A percentile compares a stretch with the other conserved stretches of the same genome.
Conservation (phyloP, 2,888 invertebrate species). For the Acanthosepion pharaonis region DNA sequence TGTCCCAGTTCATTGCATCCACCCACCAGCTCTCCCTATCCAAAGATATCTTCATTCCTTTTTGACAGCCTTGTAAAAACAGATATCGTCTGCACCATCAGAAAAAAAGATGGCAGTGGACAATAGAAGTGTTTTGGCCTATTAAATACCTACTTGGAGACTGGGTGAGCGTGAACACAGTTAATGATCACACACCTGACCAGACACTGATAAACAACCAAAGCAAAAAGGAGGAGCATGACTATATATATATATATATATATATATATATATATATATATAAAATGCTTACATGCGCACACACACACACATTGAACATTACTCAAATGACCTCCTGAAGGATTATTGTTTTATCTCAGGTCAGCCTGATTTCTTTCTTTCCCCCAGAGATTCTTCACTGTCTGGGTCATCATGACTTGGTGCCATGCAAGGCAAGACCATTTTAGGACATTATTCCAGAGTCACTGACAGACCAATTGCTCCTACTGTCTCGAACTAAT, state of each 20-base stretch:
- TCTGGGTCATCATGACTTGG: conserved; percentile 11
- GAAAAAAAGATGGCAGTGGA: background rate
- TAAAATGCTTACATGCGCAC: background rate
- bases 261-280: conserved; percentile 22
- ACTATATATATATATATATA: too few relatives aligned
- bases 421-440: conserved; percentile 7
- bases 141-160: conserved; percentile 21
- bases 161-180: conserved; percentile 33
- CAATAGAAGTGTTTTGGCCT: background rate
- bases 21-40: background rate
- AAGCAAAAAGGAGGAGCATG: background rate
- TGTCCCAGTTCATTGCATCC: background rate
- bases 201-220: background rate
- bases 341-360: background rate
- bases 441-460: background rate
- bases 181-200: conserved; percentile 33
- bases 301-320: background rate
- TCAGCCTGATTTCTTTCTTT: background rate
- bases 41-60: conserved; percentile 17
- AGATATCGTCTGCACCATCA: background rate
- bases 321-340: background rate
- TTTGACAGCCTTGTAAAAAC: background rate
- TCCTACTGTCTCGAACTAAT: background rate
- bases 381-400: background rate
- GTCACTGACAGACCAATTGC: conserved; percentile 2